A percentile compares a stretch with the other conserved stretches of the same genome.
These are phyloP conservation scores for Cyphomyrmex costatus DNA, from an alignment of 1,140 invertebrate species.

Conservation along the genomic window DNA sequence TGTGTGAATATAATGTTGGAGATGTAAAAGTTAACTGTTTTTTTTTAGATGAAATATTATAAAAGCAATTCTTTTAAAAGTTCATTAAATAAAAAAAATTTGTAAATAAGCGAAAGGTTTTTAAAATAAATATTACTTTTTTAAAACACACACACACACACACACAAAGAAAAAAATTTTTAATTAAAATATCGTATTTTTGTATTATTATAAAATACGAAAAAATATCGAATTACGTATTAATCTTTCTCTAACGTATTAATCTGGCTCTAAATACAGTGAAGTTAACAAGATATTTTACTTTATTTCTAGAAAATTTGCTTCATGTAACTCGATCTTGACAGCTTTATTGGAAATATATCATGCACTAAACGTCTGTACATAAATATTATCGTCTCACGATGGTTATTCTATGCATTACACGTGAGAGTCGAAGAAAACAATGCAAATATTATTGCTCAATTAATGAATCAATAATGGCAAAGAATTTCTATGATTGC, in stretches of 20 bases:
- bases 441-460: background rate
- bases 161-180: background rate
- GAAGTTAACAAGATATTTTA: background rate
- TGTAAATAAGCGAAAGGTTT: no score
- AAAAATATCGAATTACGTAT: background rate
- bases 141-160: no score
- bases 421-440: background rate
- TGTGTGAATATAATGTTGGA: background rate
- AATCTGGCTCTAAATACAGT: background rate
- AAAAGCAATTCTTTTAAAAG: background rate
- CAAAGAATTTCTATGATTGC: background rate
- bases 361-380: background rate
- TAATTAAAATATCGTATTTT: background rate
- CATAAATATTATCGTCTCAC: background rate
- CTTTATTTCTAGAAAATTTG: background rate
- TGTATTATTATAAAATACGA: background rate
- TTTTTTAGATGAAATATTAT: background rate
- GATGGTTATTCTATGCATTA: background rate
- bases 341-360: constrained; percentile 3
- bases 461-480: background rate
- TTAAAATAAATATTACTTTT: no score
- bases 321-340: background rate
- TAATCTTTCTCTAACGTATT: background rate
- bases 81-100: no score
- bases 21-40: background rate